These are phyloP conservation scores for Urosaurus nigricauda DNA, from an alignment of 2,797 vertebrate genomes.

Conservation along the genomic window DNA sequence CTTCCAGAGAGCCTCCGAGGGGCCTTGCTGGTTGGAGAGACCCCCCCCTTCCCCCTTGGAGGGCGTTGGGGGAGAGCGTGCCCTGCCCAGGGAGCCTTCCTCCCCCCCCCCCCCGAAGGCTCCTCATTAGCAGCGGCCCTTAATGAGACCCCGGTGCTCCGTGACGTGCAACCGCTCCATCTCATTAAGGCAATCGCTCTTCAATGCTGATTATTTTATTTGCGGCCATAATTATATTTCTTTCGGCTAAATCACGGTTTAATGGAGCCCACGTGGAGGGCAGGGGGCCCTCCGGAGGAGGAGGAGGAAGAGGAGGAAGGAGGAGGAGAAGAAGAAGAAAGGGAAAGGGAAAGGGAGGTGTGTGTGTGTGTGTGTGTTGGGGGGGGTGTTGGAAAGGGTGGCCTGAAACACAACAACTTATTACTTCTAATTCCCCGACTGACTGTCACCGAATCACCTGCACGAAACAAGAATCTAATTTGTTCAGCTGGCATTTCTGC, in stretches of 20 bases:
- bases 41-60: too few relatives aligned
- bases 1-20: too few relatives aligned
- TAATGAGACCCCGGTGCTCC: slow-evolving; percentile 98
- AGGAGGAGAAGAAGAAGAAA: not conserved
- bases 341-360: not conserved
- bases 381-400: slow-evolving; percentile 63
- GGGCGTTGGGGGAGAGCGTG: too few relatives aligned
- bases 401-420: slow-evolving; percentile 88
- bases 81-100: slow-evolving; percentile 35
- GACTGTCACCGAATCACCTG: slow-evolving; percentile 94
- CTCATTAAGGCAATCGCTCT: slow-evolving; percentile 99
- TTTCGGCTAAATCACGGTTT: slow-evolving; percentile 99
- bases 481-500: slow-evolving; percentile 94
- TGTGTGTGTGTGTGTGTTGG: too few relatives aligned
- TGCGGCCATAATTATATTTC: slow-evolving; percentile 99
- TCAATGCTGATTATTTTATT: slow-evolving; percentile 99
- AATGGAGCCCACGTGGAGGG: slow-evolving; percentile 97
- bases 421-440: slow-evolving; percentile 92
- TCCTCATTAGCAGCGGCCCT: slow-evolving; percentile 93
- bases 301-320: slow-evolving; percentile 17
- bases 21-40: too few relatives aligned
- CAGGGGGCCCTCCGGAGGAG: slow-evolving; percentile 78
- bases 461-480: slow-evolving; percentile 96
- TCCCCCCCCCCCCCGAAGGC: slow-evolving; percentile 82
- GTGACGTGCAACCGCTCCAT: slow-evolving; percentile 96